Evolutionary conservation across 2,888 invertebrate genomes (phyloP).

Genomic region (Coelinius sp.): DNA sequence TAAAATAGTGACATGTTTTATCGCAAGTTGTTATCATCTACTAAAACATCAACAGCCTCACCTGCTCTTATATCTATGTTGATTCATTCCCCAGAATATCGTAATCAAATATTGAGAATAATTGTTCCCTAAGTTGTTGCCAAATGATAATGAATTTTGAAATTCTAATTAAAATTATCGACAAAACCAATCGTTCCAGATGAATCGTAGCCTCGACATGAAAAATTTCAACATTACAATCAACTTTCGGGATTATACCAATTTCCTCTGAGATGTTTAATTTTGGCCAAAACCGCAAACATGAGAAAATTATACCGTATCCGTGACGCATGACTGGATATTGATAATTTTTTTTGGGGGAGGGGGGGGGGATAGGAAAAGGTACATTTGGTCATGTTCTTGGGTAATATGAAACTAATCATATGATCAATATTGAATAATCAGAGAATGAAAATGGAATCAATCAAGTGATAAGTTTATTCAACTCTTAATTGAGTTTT

Average conservation of each 20-base stretch:
- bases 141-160: neutral
- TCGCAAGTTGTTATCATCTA: neutral
- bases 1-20: neutral
- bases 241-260: neutral
- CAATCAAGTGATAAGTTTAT: no score
- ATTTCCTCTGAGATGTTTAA: neutral
- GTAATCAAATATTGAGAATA: neutral
- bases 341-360: neutral
- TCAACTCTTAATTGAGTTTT: no score
- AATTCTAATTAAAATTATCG: neutral
- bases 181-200: neutral
- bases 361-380: neutral
- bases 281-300: neutral
- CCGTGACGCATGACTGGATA: neutral
- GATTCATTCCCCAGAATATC: neutral
- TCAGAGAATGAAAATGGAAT: no score
- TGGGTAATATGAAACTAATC: neutral
- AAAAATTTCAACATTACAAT: neutral
- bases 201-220: slow-evolving; percentile 12
- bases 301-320: neutral
- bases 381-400: neutral
- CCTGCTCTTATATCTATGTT: neutral
- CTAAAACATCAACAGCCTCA: neutral
- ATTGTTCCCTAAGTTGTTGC: neutral
- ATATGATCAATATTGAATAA: no score